These are phyloP conservation scores for Mercenaria mercenaria DNA, from an alignment of 1,140 invertebrate genomes.

Conservation along the genomic window DNA sequence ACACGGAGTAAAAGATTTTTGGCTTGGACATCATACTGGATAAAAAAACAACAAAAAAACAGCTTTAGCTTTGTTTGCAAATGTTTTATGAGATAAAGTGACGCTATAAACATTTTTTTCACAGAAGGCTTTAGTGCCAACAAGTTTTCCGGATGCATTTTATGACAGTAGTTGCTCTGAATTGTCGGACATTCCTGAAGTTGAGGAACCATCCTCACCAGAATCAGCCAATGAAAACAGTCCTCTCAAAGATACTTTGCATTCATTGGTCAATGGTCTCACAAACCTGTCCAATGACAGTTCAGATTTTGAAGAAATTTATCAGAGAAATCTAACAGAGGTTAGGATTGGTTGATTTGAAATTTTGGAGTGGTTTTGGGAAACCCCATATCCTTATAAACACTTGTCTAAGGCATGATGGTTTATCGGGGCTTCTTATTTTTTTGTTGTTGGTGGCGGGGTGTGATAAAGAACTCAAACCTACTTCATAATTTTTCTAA, in stretches of 20 bases:
- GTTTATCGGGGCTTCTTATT: constrained; percentile 18
- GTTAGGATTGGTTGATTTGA: constrained; percentile 59
- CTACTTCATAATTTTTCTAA: too few relatives aligned
- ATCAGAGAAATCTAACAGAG: constrained; percentile 63
- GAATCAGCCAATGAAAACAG: constrained; percentile 75
- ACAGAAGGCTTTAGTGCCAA: constrained; percentile 27
- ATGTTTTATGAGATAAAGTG: background rate
- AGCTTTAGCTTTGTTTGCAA: too few relatives aligned
- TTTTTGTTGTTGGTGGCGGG: constrained; percentile 28
- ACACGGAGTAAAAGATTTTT: too few relatives aligned
- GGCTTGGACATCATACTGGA: too few relatives aligned
- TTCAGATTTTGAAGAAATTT: constrained; percentile 64
- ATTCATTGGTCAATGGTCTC: constrained; percentile 64
- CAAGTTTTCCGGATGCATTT: constrained; percentile 84
- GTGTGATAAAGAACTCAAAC: background rate
- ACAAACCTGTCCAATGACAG: constrained; percentile 69
- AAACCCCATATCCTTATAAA: background rate
- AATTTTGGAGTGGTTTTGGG: constrained; percentile 50
- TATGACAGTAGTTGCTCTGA: constrained; percentile 86
- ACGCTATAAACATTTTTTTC: constrained; percentile 5
- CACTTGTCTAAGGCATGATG: constrained; percentile 59
- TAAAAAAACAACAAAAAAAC: too few relatives aligned
- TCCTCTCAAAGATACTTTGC: constrained; percentile 70
- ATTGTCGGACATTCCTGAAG: constrained; percentile 87
- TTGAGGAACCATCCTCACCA: constrained; percentile 81